phyloP scores from a whole-genome alignment of 2,797 vertebrate genomes.

The Aldrovandia affinis region DNA sequence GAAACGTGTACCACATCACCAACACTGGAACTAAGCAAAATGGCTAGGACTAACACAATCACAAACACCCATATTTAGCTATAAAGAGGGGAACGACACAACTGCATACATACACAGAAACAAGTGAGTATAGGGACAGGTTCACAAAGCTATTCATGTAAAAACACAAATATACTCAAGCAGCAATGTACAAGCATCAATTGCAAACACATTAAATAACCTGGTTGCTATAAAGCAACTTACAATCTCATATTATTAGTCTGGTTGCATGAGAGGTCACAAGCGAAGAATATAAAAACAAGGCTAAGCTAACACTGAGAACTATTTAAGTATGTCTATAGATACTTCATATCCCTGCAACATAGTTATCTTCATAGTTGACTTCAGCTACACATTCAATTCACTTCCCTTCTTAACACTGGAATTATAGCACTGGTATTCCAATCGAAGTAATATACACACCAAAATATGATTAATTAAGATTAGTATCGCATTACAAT shows the following conservation, averaged over 20 bases:
- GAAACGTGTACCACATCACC: conserved; percentile 58
- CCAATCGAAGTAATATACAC: conserved; percentile 35
- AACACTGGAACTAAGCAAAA: conserved; percentile 48
- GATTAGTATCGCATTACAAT: conserved; percentile 43
- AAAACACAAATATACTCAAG: conserved; percentile 57
- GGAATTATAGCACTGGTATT: conserved; percentile 43
- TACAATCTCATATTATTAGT: conserved; percentile 35
- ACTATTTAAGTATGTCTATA: conserved; percentile 24
- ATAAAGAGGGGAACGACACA: conserved; percentile 32
- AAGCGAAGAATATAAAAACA: conserved; percentile 27
- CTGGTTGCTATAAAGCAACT: conserved; percentile 27
- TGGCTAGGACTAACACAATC: conserved; percentile 36
- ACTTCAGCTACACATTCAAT: conserved; percentile 37
- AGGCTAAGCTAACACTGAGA: conserved; percentile 36
- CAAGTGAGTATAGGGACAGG: conserved; percentile 53
- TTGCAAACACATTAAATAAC: conserved; percentile 35
- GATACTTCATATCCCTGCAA: conserved; percentile 35
- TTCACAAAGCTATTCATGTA: conserved; percentile 52
- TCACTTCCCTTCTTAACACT: conserved; percentile 22
- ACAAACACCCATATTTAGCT: conserved; percentile 23
- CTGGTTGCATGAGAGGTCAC: conserved; percentile 40
- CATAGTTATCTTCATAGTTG: conserved; percentile 41
- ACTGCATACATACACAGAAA: conserved; percentile 38
- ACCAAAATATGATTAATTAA: conserved; percentile 37
- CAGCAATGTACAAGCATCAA: conserved; percentile 61